These are phyloP conservation scores for Thalpophila matura DNA, from an alignment of 2,888 invertebrate species.

Conservation along the genomic window DNA sequence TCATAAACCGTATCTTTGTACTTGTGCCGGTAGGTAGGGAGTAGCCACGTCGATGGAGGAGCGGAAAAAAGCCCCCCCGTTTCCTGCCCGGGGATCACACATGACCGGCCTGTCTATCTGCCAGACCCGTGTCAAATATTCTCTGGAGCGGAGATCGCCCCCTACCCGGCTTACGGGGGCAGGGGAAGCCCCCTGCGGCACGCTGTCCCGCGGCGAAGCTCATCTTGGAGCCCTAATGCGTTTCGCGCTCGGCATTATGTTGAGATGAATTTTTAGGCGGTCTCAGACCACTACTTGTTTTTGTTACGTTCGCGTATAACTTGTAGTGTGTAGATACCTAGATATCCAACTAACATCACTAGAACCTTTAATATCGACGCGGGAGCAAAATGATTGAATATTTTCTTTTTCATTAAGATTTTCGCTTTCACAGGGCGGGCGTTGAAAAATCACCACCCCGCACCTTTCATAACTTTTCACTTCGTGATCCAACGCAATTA, in stretches of 20 bases:
- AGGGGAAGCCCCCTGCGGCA: conserved; percentile 86
- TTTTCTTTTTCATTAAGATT: conserved; percentile 88
- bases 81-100: conserved; percentile 90
- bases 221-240: conserved; percentile 90
- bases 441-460: conserved; percentile 87
- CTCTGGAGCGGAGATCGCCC: conserved; percentile 90
- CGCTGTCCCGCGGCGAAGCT: conserved; percentile 90
- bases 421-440: conserved; percentile 80
- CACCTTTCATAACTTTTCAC: conserved; percentile 91
- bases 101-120: conserved; percentile 91
- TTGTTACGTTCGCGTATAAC: conserved; percentile 56
- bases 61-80: conserved; percentile 88
- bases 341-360: neutral
- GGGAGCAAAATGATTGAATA: conserved; percentile 78
- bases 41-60: conserved; percentile 86
- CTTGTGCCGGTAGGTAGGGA: conserved; percentile 78
- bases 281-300: conserved; percentile 69
- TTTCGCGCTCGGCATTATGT: conserved; percentile 84
- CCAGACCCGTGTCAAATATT: conserved; percentile 91
- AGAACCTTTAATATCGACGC: conserved; percentile 66
- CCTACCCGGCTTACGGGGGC: conserved; percentile 78
- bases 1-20: conserved; percentile 88
- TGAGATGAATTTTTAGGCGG: conserved; percentile 87
- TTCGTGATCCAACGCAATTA: conserved; percentile 90
- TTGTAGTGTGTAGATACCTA: conserved; percentile 22